phyloP scores from a whole-genome alignment of 2,888 invertebrate species.

The Pyrgus malvae region DNA sequence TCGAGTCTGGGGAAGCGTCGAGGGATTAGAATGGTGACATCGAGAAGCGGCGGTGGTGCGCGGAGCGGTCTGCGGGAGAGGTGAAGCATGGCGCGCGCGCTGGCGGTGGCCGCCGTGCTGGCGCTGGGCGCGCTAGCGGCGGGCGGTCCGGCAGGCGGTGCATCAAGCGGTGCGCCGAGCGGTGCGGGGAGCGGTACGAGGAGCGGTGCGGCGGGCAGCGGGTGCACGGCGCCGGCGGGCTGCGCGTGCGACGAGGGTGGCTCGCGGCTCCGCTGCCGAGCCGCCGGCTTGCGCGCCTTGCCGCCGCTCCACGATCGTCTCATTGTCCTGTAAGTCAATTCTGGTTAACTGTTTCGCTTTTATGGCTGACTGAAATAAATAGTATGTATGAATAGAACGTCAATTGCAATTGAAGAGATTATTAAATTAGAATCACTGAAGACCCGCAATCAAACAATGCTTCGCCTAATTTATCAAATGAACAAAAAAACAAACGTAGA shows the following conservation, averaged over 20 bases:
- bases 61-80: slow-evolving; percentile 40
- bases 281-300: slow-evolving; percentile 50
- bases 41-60: slow-evolving; percentile 6
- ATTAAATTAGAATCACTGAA: too few species aligned
- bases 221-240: slow-evolving; percentile 32
- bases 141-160: slow-evolving; percentile 36
- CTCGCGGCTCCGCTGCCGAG: slow-evolving; percentile 55
- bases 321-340: slow-evolving; percentile 52
- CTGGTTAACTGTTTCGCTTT: too few species aligned
- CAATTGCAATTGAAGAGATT: too few species aligned
- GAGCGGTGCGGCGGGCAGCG: slow-evolving; percentile 30
- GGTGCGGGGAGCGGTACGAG: slow-evolving; percentile 35
- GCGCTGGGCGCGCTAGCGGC: slow-evolving; percentile 35
- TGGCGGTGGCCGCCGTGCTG: slow-evolving; percentile 36
- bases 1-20: background rate
- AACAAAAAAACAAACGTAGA: too few species aligned
- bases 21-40: slow-evolving; percentile 8
- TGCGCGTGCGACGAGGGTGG: slow-evolving; percentile 57
- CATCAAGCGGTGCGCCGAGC: slow-evolving; percentile 32
- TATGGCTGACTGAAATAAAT: too few species aligned
- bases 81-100: slow-evolving; percentile 43
- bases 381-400: too few species aligned
- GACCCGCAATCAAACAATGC: too few species aligned
- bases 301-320: slow-evolving; percentile 57
- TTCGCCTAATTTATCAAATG: too few species aligned